Evolutionary conservation across 2,797 vertebrate species (phyloP).

Genomic region (Mycteria americana): DNA sequence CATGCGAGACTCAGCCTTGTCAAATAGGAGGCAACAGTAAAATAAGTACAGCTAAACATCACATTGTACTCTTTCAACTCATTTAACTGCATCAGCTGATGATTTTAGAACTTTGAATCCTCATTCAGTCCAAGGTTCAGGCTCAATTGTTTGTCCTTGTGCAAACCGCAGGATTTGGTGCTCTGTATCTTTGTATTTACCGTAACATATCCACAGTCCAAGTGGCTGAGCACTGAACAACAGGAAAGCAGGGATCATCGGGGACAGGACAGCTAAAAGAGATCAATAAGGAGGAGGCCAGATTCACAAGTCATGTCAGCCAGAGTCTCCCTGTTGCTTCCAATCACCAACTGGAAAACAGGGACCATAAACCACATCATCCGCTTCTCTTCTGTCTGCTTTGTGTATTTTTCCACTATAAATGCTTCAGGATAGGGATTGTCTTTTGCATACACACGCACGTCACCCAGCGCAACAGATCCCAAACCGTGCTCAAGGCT

Average conservation of each 20-base stretch:
- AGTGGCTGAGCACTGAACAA: neutral
- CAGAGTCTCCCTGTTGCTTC: neutral
- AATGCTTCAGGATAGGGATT: neutral
- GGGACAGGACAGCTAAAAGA: neutral
- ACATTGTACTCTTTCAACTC: neutral
- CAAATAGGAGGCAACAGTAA: neutral
- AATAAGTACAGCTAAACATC: neutral
- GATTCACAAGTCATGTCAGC: neutral
- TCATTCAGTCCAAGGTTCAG: neutral
- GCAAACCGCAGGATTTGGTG: neutral
- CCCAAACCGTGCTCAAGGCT: neutral
- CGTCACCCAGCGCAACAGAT: neutral
- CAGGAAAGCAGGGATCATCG: neutral
- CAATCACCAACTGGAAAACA: neutral
- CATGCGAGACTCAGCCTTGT: neutral
- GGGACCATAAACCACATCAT: neutral
- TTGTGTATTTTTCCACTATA: neutral
- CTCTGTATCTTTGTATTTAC: neutral
- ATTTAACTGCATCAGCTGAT: neutral
- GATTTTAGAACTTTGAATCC: neutral
- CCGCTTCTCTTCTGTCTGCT: neutral
- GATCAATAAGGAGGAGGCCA: neutral
- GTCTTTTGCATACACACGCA: accelerated
- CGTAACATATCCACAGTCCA: neutral
- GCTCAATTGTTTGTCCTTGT: neutral